Conservation (phyloP, 2,888 invertebrate species). For the Cylindroiulus punctatus region DNA sequence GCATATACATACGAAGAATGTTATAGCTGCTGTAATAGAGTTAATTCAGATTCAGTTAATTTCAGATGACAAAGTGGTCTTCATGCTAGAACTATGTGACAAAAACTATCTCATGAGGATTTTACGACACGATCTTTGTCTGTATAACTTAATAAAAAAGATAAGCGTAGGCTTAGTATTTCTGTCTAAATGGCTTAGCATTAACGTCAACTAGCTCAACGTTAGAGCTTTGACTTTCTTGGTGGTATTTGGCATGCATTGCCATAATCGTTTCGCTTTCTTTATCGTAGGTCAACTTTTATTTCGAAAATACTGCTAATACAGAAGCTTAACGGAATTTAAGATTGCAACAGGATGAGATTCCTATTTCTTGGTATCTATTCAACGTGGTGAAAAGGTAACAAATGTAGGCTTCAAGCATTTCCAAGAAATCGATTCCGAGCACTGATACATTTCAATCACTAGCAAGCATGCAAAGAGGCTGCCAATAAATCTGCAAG, state of each 20-base stretch:
- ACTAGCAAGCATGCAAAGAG: neutral
- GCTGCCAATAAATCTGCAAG: neutral
- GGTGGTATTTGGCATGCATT: neutral
- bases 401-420: neutral
- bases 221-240: neutral
- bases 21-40: too few relatives aligned
- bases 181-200: neutral
- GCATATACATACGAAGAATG: too few relatives aligned
- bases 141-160: neutral
- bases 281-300: neutral
- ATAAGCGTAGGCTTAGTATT: neutral
- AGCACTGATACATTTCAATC: slow-evolving; percentile 43
- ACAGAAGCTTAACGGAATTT: neutral
- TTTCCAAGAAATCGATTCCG: slow-evolving; percentile 28
- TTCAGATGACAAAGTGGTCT: neutral
- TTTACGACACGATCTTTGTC: neutral
- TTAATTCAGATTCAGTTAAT: too few relatives aligned
- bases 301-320: slow-evolving; percentile 1
- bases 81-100: neutral
- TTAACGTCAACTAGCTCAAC: too few relatives aligned
- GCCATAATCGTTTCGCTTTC: neutral
- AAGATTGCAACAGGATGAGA: slow-evolving; percentile 33
- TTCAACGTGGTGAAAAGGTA: slow-evolving; percentile 16
- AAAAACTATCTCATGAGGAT: neutral
- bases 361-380: neutral